phyloP scores from a whole-genome alignment of 2,888 invertebrate genomes.

The Stenichneumon culpator region DNA sequence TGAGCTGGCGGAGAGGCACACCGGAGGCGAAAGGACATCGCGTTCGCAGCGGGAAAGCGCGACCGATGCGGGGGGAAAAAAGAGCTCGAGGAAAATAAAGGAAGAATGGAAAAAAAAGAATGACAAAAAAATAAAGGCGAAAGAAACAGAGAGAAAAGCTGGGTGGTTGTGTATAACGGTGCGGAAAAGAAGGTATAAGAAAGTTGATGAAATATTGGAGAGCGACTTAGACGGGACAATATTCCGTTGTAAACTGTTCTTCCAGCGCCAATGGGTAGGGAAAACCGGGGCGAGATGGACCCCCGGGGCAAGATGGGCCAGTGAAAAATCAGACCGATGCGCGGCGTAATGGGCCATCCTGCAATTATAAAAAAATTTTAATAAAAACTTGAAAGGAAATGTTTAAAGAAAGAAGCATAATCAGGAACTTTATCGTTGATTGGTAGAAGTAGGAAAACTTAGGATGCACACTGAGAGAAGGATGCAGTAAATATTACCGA shows the following conservation, averaged over 20 bases:
- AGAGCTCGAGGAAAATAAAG: neutral
- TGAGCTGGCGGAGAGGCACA: conserved; percentile 62
- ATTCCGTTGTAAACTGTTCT: conserved; percentile 83
- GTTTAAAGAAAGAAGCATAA: no score
- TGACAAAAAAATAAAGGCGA: conserved; percentile 32
- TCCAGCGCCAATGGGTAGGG: conserved; percentile 79
- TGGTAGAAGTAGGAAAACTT: no score
- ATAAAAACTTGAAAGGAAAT: no score
- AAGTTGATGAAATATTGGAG: conserved; percentile 85
- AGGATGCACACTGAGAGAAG: no score
- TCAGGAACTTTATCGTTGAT: no score
- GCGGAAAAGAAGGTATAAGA: conserved; percentile 80
- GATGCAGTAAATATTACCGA: no score
- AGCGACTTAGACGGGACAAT: conserved; percentile 84
- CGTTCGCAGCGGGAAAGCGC: conserved; percentile 37
- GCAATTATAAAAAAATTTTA: no score
- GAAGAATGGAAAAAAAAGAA: conserved; percentile 45
- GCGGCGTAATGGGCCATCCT: no score
- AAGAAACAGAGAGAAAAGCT: conserved; percentile 39
- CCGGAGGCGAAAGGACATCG: conserved; percentile 46
- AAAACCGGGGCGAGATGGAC: no score
- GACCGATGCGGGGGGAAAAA: neutral
- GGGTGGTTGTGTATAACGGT: conserved; percentile 54
- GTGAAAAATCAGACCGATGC: no score
- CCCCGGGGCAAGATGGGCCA: no score